These are phyloP conservation scores for Cyclophora punctaria DNA, from an alignment of 2,888 invertebrate genomes.

Conservation along the genomic window DNA sequence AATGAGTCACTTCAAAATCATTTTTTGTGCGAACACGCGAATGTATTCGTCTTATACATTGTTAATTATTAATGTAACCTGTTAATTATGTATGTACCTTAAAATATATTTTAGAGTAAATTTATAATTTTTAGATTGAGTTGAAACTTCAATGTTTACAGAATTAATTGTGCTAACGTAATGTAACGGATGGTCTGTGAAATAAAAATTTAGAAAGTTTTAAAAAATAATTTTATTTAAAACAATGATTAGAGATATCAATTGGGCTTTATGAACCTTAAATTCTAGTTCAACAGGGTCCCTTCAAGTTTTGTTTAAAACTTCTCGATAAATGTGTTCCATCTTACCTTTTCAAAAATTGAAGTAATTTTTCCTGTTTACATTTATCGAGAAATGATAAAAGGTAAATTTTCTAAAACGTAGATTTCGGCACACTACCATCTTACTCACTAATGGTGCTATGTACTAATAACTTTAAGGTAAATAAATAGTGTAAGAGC, in stretches of 20 bases:
- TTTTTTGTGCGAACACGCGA: conserved; percentile 1
- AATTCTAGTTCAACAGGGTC: conserved; percentile 36
- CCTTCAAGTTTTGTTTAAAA: conserved; percentile 34
- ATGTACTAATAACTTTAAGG: conserved; percentile 1
- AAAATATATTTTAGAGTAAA: conserved; percentile 41
- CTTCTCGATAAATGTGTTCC: too few relatives aligned
- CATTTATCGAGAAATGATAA: conserved; percentile 7
- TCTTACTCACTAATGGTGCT: conserved; percentile 5
- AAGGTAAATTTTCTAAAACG: conserved; percentile 4
- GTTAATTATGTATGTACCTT: conserved; percentile 26
- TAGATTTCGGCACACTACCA: too few relatives aligned
- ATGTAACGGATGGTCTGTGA: conserved; percentile 20
- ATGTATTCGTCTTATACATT: conserved; percentile 7
- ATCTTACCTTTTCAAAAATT: too few relatives aligned
- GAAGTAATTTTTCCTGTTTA: background rate
- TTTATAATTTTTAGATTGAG: conserved; percentile 42
- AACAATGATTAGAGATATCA: background rate
- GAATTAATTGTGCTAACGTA: conserved; percentile 18
- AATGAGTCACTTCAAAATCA: conserved; percentile 20
- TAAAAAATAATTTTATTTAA: background rate
- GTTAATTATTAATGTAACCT: conserved; percentile 19
- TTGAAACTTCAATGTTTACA: conserved; percentile 25
- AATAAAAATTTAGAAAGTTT: conserved; percentile 38
- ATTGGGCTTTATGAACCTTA: conserved; percentile 24
- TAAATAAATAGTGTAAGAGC: conserved; percentile 21